Conservation (phyloP, 2,113 vertebrate genomes). For the Dipodomys stephensi region DNA sequence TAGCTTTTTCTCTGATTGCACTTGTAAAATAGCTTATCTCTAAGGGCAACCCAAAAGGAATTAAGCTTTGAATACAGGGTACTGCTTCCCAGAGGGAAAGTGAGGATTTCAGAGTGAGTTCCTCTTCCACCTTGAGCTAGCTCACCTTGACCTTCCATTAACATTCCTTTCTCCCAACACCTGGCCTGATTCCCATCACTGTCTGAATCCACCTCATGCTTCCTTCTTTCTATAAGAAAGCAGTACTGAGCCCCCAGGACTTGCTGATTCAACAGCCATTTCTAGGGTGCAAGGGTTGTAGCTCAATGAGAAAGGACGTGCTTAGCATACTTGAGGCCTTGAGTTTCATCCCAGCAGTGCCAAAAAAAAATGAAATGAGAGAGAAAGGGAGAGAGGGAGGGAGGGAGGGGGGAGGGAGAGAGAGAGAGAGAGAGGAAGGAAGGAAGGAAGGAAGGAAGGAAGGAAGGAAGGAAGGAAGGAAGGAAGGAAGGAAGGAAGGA, state of each 20-base stretch:
- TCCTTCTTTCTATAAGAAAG: background rate
- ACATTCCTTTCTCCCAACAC: background rate
- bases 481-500: too few species aligned
- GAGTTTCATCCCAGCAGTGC: background rate
- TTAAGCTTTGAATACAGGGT: background rate
- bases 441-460: too few species aligned
- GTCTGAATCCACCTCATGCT: background rate
- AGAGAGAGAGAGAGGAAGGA: too few species aligned
- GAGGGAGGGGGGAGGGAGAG: too few species aligned
- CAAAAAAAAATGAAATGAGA: too few species aligned
- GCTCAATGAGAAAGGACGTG: background rate
- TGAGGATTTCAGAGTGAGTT: background rate
- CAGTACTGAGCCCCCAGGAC: background rate
- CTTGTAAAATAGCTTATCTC: conserved; percentile 1
- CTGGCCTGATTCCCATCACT: background rate
- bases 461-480: too few species aligned
- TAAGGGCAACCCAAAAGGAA: background rate
- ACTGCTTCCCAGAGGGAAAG: background rate
- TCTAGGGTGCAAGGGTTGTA: background rate
- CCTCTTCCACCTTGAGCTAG: background rate
- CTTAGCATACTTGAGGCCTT: background rate
- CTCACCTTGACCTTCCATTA: background rate
- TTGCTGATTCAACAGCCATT: conserved; percentile 3
- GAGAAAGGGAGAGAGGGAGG: too few species aligned
- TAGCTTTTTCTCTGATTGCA: background rate